Evolutionary conservation across 2,888 invertebrate genomes (phyloP).

Genomic region (Chydorus sphaericus): DNA sequence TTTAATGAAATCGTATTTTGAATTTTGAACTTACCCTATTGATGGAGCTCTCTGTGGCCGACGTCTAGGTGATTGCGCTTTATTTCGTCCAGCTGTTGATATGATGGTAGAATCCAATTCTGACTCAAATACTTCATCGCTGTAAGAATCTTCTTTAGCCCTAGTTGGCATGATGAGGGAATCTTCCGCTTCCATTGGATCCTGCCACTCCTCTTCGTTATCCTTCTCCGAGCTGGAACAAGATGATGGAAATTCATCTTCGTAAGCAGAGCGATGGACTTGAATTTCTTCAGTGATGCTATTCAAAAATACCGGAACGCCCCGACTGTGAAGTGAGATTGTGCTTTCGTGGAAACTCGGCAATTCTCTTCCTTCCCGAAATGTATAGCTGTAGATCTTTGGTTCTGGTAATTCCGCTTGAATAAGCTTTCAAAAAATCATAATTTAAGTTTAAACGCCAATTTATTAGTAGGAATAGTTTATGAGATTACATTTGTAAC

Average conservation of each 20-base stretch:
- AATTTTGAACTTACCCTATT: conserved; percentile 1
- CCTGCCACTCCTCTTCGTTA: not conserved
- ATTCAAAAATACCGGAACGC: not conserved
- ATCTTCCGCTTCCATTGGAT: not conserved
- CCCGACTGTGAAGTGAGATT: not conserved
- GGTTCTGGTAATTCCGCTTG: not conserved
- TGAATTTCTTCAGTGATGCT: conserved; percentile 3
- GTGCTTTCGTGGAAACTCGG: conserved; percentile 6
- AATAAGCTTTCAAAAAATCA: not conserved
- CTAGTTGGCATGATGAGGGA: no score
- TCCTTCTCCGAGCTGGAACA: not conserved
- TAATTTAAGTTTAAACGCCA: not conserved
- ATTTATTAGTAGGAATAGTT: not conserved
- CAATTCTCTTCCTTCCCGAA: not conserved
- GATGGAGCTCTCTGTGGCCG: conserved; percentile 2
- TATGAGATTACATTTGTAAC: not conserved
- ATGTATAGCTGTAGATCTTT: not conserved
- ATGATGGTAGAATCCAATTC: not conserved
- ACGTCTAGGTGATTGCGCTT: conserved; percentile 5
- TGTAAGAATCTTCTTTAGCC: not conserved
- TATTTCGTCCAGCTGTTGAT: not conserved
- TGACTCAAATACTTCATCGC: not conserved
- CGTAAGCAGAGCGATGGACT: not conserved
- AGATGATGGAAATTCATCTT: not conserved
- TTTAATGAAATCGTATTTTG: not conserved